Evolutionary conservation across 2,113 vertebrate genomes (phyloP), one percentile per base, ranked within the genome.

Genomic region (Nerophis ophidion): DNA sequence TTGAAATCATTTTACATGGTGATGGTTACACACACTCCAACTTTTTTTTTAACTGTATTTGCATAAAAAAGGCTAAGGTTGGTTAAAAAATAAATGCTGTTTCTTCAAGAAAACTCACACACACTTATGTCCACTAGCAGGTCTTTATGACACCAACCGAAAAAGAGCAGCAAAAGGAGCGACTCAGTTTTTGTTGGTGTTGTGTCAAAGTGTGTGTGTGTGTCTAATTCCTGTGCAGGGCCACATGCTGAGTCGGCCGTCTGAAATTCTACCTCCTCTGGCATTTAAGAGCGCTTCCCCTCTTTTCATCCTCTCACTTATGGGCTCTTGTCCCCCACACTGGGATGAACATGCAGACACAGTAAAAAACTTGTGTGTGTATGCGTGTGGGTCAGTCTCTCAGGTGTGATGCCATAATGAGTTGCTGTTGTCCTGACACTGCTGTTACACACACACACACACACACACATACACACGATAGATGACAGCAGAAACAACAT

Each of bases 181-280:
- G 83, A 71, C 68, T 72, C 65, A 59, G 70, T 69, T n/a, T 68
- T 62, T 59, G 68, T 69, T 48, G 57, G 62, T 56, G 66, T 33
- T 74, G 69, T 63, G 67, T 72, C 64, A 50, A 66, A 66, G 68
- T 60, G 59, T 62, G 68, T 58, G 65, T 33, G 50, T 42, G 67
- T 42, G 60, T 85, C 74, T 82, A 82, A 85, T 81, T 81, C 80
- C 80, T 81, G 78, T 52, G 72, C 80, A 48, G 83, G 86, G 86
- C 88, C 89, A 88, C 88, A 90, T 76, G 84, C 87, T 80, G 86
- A 76, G 85, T 67, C 70, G 80, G 68, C 78, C 76, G 81, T 83
- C 88, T 85, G 84, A 86, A 83, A 88, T 87, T 81, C 77, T 77
- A 87, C 79, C 86, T 88, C 81, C 83, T 80, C 80, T 81, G 81